phyloP scores from a whole-genome alignment of 2,113 vertebrate species.

The Salvelinus alpinus region DNA sequence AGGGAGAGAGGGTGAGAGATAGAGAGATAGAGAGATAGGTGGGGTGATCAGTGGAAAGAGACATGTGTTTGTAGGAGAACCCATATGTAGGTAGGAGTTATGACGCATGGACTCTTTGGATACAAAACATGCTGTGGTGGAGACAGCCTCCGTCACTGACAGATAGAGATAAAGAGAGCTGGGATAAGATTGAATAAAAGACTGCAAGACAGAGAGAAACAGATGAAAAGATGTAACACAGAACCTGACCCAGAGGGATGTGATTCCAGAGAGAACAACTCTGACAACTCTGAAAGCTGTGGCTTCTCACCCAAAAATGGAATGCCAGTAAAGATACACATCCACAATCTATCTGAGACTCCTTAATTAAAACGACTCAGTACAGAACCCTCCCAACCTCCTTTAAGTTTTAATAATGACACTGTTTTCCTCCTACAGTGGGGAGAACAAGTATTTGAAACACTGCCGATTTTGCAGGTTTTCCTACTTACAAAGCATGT shows the following conservation, averaged over 20 bases:
- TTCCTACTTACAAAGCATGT: no score
- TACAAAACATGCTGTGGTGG: background rate
- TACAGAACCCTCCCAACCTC: background rate
- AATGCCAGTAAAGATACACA: background rate
- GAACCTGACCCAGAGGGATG: no score
- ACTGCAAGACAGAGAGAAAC: background rate
- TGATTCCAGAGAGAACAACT: background rate
- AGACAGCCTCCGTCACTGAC: background rate
- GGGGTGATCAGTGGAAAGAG: no score
- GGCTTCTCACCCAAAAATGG: background rate
- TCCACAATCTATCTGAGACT: background rate
- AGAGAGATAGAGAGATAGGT: no score
- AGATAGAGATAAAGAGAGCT: background rate
- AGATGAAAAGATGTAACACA: slow-evolving; percentile 12
- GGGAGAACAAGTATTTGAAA: no score
- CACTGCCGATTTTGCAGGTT: no score
- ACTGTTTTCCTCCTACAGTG: no score
- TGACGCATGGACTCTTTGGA: background rate
- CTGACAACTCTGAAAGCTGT: background rate
- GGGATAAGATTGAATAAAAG: background rate
- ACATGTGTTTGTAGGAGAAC: background rate
- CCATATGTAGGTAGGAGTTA: background rate
- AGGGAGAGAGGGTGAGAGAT: no score
- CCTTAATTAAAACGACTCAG: background rate
- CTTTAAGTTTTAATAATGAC: no score